These are phyloP conservation scores for Ostrea edulis DNA, from an alignment of 1,140 invertebrate genomes.

Conservation along the genomic window DNA sequence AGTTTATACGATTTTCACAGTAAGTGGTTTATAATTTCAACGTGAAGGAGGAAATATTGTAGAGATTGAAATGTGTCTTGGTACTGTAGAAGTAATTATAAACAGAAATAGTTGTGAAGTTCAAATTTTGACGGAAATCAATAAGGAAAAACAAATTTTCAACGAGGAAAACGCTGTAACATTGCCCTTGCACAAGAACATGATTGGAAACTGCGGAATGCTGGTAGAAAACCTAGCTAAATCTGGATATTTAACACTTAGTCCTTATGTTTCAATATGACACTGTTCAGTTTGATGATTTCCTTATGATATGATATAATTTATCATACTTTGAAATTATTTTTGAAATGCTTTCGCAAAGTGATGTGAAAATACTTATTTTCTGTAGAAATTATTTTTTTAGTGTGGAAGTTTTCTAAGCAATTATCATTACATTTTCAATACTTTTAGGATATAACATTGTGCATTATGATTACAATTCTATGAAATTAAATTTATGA, in stretches of 20 bases:
- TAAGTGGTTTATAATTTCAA: background rate
- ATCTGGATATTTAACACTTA: constrained; percentile 8
- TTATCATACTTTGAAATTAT: background rate
- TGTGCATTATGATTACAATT: too few relatives aligned
- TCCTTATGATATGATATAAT: background rate
- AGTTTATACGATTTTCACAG: too few relatives aligned
- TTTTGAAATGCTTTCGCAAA: background rate
- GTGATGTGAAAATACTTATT: background rate
- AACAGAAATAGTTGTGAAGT: background rate
- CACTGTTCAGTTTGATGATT: background rate
- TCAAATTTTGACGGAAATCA: background rate
- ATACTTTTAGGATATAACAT: too few relatives aligned
- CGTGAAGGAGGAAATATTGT: background rate
- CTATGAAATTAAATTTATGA: too few relatives aligned
- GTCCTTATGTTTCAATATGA: background rate
- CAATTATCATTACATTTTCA: too few relatives aligned
- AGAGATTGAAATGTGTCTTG: background rate
- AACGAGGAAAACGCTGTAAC: background rate
- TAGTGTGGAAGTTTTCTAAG: too few relatives aligned
- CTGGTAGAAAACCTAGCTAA: background rate
- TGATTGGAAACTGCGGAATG: constrained; percentile 16
- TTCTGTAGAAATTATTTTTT: background rate
- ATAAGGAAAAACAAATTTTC: background rate
- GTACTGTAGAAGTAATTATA: background rate
- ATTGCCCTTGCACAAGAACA: background rate